Percentiles rank a stretch among this genome's conserved stretches.
Evolutionary conservation across 2,113 vertebrate species (phyloP).

Genomic region (Podarcis raffonei): DNA sequence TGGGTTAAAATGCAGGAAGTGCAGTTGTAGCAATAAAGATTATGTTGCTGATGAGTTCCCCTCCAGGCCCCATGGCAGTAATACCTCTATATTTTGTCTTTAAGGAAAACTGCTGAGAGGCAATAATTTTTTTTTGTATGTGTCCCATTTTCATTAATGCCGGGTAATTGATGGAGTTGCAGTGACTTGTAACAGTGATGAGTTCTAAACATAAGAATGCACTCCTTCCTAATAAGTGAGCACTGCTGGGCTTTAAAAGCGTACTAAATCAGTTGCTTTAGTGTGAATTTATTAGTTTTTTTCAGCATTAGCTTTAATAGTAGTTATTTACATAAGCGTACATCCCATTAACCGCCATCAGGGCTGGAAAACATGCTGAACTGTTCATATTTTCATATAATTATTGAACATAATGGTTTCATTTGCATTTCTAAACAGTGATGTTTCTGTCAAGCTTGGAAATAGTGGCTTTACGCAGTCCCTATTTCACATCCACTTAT

Average conservation of each 20-base stretch:
- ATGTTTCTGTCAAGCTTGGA: slow-evolving; percentile 86
- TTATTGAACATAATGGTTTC: slow-evolving; percentile 90
- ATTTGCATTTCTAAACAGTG: slow-evolving; percentile 89
- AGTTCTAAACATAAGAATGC: slow-evolving; percentile 87
- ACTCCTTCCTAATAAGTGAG: slow-evolving; percentile 87
- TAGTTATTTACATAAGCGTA: slow-evolving; percentile 90
- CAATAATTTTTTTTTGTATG: slow-evolving; percentile 83
- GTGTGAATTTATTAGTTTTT: slow-evolving; percentile 89
- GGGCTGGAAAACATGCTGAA: slow-evolving; percentile 89
- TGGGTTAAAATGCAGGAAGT: slow-evolving; percentile 57
- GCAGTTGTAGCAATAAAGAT: slow-evolving; percentile 77
- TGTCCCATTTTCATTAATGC: slow-evolving; percentile 86
- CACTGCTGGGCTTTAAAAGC: slow-evolving; percentile 87
- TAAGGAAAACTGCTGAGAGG: slow-evolving; percentile 85
- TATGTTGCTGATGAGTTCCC: slow-evolving; percentile 74
- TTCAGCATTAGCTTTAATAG: slow-evolving; percentile 90
- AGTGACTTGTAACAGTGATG: slow-evolving; percentile 85
- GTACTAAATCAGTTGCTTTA: slow-evolving; percentile 88
- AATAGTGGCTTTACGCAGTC: slow-evolving; percentile 84
- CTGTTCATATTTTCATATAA: slow-evolving; percentile 90
- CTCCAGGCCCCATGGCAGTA: slow-evolving; percentile 78
- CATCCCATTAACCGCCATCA: slow-evolving; percentile 88
- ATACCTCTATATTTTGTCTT: slow-evolving; percentile 83
- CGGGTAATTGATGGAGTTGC: slow-evolving; percentile 86
- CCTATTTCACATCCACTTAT: slow-evolving; percentile 87